Evolutionary conservation across 2,113 vertebrate genomes (phyloP).

Genomic region (Datnioides undecimradiatus): DNA sequence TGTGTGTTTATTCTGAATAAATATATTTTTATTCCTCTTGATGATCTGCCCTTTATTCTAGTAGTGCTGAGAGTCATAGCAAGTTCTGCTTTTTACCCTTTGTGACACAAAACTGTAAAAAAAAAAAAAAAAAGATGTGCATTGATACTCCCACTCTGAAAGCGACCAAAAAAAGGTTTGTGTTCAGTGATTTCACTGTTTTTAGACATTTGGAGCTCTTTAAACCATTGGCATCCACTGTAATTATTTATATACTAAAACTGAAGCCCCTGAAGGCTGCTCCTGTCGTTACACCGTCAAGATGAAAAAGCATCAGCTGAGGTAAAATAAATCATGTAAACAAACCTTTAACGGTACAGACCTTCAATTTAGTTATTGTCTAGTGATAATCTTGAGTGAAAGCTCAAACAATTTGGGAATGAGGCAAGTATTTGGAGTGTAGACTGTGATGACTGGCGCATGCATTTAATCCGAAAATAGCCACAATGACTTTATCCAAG

Average conservation of each 20-base stretch:
- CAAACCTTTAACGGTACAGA: not conserved
- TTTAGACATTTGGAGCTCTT: not conserved
- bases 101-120: not conserved
- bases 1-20: constrained; percentile 48
- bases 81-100: constrained; percentile 8
- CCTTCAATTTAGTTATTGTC: not conserved
- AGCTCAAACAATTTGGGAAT: not conserved
- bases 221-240: not conserved
- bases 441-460: not conserved
- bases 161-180: not conserved
- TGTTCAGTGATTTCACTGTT: not conserved
- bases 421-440: not conserved
- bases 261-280: not conserved
- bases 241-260: not conserved
- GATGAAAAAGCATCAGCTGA: not conserved
- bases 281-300: not conserved
- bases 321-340: not conserved
- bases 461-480: not conserved
- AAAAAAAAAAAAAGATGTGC: too few species aligned
- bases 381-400: not conserved
- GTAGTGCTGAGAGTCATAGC: not conserved
- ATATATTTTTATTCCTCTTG: constrained; percentile 30
- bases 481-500: not conserved
- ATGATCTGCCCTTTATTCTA: constrained; percentile 9
- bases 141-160: not conserved